A percentile compares a stretch with the other conserved stretches of the same genome.
These are phyloP conservation scores for Clusia tigrina DNA, from an alignment of 2,888 invertebrate species.

Conservation along the genomic window DNA sequence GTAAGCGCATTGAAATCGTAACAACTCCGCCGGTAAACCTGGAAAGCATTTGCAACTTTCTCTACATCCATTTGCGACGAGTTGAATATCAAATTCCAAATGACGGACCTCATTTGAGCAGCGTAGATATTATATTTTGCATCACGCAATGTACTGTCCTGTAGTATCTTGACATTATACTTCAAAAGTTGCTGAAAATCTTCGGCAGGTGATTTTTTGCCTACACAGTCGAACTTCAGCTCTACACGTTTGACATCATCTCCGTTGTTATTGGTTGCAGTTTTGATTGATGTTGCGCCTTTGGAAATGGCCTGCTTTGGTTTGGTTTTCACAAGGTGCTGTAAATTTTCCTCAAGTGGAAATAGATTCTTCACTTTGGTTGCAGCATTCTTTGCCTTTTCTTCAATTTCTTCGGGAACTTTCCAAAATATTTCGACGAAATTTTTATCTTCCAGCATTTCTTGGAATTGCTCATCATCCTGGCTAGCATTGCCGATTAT, in stretches of 20 bases:
- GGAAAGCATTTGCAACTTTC: conserved; percentile 50
- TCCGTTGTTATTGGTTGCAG: conserved; percentile 28
- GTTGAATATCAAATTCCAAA: conserved; percentile 51
- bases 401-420: conserved; percentile 66
- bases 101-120: conserved; percentile 54
- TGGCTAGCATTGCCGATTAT: conserved; percentile 37
- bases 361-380: conserved; percentile 67
- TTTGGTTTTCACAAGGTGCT: conserved; percentile 36
- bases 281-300: conserved; percentile 17
- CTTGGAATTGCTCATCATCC: conserved; percentile 35
- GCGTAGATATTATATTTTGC: conserved; percentile 50
- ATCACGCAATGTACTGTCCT: conserved; percentile 47
- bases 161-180: conserved; percentile 53
- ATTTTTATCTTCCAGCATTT: conserved; percentile 57
- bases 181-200: conserved; percentile 68
- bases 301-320: conserved; percentile 19
- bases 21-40: conserved; percentile 49
- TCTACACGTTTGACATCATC: conserved; percentile 26
- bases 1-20: conserved; percentile 50
- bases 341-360: conserved; percentile 62
- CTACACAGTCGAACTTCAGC: conserved; percentile 62
- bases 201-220: conserved; percentile 70
- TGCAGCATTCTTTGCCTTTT: conserved; percentile 65
- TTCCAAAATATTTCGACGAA: conserved; percentile 61
- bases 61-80: conserved; percentile 44